Percentiles rank a stretch among this genome's conserved stretches.
These are phyloP conservation scores for Coluber constrictor DNA, from an alignment of 2,797 vertebrate species.

Conservation along the genomic window DNA sequence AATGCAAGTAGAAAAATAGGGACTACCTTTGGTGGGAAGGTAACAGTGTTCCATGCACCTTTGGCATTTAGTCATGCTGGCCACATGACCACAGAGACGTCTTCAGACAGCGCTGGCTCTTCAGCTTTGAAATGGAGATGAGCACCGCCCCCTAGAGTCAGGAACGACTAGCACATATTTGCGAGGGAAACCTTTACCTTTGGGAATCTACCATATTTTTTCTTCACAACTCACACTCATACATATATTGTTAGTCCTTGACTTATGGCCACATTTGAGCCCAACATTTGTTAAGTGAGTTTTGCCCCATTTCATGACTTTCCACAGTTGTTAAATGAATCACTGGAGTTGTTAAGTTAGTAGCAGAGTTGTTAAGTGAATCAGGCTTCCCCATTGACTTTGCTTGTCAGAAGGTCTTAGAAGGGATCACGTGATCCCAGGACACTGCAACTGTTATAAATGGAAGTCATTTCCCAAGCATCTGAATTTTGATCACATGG, in stretches of 20 bases:
- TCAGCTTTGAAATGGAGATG: too few relatives aligned
- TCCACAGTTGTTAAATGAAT: not conserved
- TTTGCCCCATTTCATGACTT: not conserved
- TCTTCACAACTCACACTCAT: not conserved
- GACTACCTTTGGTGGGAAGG: too few relatives aligned
- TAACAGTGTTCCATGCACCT: too few relatives aligned
- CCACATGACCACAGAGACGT: too few relatives aligned
- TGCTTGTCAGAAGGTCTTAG: not conserved
- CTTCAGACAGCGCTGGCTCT: too few relatives aligned
- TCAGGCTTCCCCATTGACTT: too few relatives aligned
- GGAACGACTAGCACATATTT: too few relatives aligned
- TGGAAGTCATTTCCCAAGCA: not conserved
- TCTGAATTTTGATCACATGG: not conserved
- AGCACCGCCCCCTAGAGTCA: too few relatives aligned
- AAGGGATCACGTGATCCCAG: not conserved
- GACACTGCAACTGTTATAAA: not conserved
- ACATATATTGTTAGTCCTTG: not conserved
- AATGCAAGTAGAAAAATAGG: too few relatives aligned
- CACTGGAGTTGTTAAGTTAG: not conserved
- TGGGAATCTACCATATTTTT: not conserved
- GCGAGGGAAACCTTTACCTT: too few relatives aligned
- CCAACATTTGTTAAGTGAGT: not conserved
- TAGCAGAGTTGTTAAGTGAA: not conserved
- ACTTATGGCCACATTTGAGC: not conserved
- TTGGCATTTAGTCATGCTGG: too few relatives aligned